Base-by-base conservation (phyloP, 2,888 invertebrate genomes). In the Allacma fusca region DNA sequence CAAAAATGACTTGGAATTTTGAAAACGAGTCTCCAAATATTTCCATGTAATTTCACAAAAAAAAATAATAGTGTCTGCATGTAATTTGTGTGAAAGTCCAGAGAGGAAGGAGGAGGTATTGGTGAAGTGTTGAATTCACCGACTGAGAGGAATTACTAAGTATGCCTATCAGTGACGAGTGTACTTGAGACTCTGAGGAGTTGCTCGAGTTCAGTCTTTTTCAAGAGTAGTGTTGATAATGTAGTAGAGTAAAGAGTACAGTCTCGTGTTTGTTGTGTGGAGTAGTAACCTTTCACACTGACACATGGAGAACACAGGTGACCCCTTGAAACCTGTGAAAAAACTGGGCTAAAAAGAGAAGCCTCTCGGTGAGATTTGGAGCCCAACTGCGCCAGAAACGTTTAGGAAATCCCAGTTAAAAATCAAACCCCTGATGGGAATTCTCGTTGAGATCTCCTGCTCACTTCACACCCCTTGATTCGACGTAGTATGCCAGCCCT, bases 351-450 rank as follows among this genome's bases (percentile, higher is more conserved):
- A 82, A 80, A 28, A 50, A 50, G 50, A 79, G 80, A 79, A 82
- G 81, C 81, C 83, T 81, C 82, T 82, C 78, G 80, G 81, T 82
- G 82, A 81, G 83, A 79, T 81, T 81, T 82, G 83, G 79, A 82
- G 81, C 82, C 83, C 80, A 80, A 83, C 83, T 83, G 83, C 80
- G 81, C 71, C 34, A 29, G 65, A 75, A 81, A 74, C 78, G 72
- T 70, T 73, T 57, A 78, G 78, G 77, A 79, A 79, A 79, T 79
- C 79, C 75, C 71, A 72, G 75, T 75, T 78, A 74, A 75, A 77
- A 72, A 24, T 40, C 28, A 26, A n/a, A 80, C 82, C 80, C 80
- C 80, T 80, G 50, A 50, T 50, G 50, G 50, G 50, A 50, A 50
- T 50, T 16, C 50, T 50, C n/a, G 50, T 50, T 77, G 79, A 74